These are phyloP conservation scores for Pterobdella sp. DNA, from an alignment of 2,888 invertebrate genomes.

Conservation along the genomic window DNA sequence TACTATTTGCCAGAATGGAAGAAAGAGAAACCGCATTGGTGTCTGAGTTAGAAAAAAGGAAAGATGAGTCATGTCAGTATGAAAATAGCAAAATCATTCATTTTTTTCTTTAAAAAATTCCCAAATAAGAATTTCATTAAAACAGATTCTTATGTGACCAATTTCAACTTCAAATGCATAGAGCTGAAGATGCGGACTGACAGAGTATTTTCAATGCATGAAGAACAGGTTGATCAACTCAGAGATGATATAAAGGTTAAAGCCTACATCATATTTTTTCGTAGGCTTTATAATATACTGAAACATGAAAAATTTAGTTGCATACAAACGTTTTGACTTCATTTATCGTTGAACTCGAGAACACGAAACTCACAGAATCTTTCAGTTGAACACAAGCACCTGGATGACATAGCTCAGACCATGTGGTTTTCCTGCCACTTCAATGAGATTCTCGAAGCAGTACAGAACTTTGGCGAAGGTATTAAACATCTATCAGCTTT, in stretches of 20 bases:
- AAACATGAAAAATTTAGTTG: too few species aligned
- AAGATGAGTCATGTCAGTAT: neutral
- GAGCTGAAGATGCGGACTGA: neutral
- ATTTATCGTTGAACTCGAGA: too few species aligned
- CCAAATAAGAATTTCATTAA: too few species aligned
- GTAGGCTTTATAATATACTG: too few species aligned
- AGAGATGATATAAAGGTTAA: slow-evolving; percentile 1
- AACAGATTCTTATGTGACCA: neutral
- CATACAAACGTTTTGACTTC: too few species aligned
- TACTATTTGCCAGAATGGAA: neutral
- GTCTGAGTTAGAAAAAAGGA: neutral
- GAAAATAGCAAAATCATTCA: too few species aligned
- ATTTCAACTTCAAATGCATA: neutral
- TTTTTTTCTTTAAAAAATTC: too few species aligned
- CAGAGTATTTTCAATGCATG: neutral
- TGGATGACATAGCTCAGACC: neutral
- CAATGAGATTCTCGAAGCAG: neutral
- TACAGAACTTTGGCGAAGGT: slow-evolving; percentile 1
- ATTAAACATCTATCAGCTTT: too few species aligned
- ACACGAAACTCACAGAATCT: too few species aligned
- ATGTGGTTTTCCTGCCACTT: slow-evolving; percentile 1
- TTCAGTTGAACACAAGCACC: neutral
- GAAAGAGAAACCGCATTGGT: neutral
- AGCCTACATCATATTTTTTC: too few species aligned
- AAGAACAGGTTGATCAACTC: neutral